Evolutionary conservation across 2,113 vertebrate species (phyloP).

Genomic region (Macroglossus sobrinus): DNA sequence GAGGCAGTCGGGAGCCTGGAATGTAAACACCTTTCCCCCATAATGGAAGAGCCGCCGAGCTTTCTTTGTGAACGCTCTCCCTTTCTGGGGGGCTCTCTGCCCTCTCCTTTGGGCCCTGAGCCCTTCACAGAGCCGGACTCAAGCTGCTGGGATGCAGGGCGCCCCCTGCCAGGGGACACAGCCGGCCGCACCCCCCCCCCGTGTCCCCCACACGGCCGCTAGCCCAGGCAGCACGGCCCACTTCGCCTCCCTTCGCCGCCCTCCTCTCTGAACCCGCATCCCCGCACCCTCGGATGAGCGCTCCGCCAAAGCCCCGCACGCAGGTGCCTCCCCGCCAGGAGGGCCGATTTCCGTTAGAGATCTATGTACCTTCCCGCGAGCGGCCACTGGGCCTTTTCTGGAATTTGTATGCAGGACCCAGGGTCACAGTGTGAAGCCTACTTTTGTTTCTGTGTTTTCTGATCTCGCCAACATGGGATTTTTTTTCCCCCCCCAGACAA

Average conservation of each 20-base stretch:
- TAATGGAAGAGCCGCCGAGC: neutral
- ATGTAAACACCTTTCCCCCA: neutral
- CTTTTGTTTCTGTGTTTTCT: neutral
- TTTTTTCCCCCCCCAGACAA: neutral
- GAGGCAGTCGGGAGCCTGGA: neutral
- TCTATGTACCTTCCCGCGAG: neutral
- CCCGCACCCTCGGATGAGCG: neutral
- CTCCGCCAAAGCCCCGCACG: rapidly evolving
- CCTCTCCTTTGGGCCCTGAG: neutral
- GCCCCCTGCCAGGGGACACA: neutral
- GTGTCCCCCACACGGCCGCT: no score
- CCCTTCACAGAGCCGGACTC: neutral
- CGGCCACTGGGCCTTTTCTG: neutral
- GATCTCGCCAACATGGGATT: neutral
- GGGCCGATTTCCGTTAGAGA: neutral
- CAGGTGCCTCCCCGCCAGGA: neutral
- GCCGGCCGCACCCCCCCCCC: rapidly evolving
- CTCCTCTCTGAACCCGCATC: neutral
- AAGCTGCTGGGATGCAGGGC: neutral
- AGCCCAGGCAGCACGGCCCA: neutral
- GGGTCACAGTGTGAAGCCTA: neutral
- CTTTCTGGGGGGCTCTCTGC: neutral
- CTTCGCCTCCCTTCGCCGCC: neutral
- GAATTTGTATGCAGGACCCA: neutral
- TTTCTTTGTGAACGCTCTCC: neutral